Percentiles rank a stretch among this genome's conserved stretches.
Evolutionary conservation across 2,797 vertebrate genomes (phyloP).

Genomic region (Oreochromis grahami): DNA sequence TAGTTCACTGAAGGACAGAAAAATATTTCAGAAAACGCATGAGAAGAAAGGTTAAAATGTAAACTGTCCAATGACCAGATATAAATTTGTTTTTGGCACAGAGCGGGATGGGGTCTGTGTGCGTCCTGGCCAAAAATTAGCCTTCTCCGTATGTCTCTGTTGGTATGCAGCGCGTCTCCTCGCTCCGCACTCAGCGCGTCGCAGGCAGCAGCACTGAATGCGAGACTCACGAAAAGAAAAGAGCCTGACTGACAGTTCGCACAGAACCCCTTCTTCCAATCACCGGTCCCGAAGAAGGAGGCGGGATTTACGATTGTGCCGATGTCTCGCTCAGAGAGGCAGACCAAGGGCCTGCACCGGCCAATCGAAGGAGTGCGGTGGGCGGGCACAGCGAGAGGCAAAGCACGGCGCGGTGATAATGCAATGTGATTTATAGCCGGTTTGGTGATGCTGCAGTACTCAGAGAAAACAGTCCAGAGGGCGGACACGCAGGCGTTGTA

Average conservation of each 20-base stretch:
- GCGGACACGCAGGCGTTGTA: slow-evolving; percentile 45
- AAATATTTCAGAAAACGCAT: slow-evolving; percentile 8
- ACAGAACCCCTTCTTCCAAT: slow-evolving; percentile 66
- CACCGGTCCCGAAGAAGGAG: slow-evolving; percentile 48
- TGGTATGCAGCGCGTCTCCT: slow-evolving; percentile 75
- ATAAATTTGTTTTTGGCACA: slow-evolving; percentile 2
- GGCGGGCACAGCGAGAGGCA: slow-evolving; percentile 53
- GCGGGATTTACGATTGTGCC: slow-evolving; percentile 48
- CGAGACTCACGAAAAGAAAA: slow-evolving; percentile 50
- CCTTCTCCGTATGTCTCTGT: slow-evolving; percentile 54
- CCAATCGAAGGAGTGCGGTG: slow-evolving; percentile 62
- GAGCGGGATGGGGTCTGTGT: slow-evolving; percentile 23
- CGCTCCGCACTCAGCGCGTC: slow-evolving; percentile 71
- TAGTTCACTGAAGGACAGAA: neutral
- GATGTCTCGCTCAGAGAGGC: slow-evolving; percentile 37
- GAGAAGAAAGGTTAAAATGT: neutral
- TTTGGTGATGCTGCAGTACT: slow-evolving; percentile 78
- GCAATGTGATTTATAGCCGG: slow-evolving; percentile 79
- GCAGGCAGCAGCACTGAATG: slow-evolving; percentile 59
- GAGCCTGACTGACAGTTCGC: slow-evolving; percentile 73
- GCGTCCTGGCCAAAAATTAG: slow-evolving; percentile 44
- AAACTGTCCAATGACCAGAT: slow-evolving; percentile 23
- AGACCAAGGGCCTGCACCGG: neutral
- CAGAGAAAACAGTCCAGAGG: slow-evolving; percentile 61
- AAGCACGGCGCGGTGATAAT: slow-evolving; percentile 67